Base-by-base conservation (phyloP, 2,113 vertebrate species). In the Micronycteris hirsuta region DNA sequence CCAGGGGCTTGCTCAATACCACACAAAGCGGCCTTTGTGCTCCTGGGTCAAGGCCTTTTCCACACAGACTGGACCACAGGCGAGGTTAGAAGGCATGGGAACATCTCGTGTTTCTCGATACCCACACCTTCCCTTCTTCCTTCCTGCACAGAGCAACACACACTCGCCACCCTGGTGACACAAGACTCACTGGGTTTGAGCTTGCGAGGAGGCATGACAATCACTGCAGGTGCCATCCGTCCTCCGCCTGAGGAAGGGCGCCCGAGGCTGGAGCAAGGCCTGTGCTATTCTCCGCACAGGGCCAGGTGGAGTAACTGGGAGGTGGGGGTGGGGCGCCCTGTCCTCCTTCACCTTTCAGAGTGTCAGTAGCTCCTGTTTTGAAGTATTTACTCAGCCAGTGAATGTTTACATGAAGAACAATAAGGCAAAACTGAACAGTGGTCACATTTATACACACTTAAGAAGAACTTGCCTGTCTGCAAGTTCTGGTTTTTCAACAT, bases 401-500 rank as follows among this genome's bases (percentile, higher is more conserved):
- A 74, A 76, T 84, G 52, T 43, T 22, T 11, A 0, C 43, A 5
- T 9, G 31, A 74, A 70, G 73, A 88, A n/a, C 45, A 31, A 82
- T 89, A 52, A 49, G 1, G 36, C 26, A 22, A 78, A 94, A 28
- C 49, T 49, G 85, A 92, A 93, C n/a, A 52, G 7, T 24, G 9
- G 26, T 31, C 16, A 5, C 20, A 17, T 67, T 70, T 49, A 61
- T n/a, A 52, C 22, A 78, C 3, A 33, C 49, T 15, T 45, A 71
- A 87, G 77, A 71, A 84, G 77, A 80, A 63, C 61, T 67, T 67
- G 24, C 22, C 36, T 52, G 13, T 77, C 45, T 41, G 11, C 61
- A 86, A 65, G 49, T 43, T 83, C 45, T 70, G 22, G 77, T 67
- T 71, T 93, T 73, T 58, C 24, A 68, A 84, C 82, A 94, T 63